These are phyloP conservation scores for Poicephalus gulielmi DNA, from an alignment of 2,113 vertebrate genomes.

Conservation along the genomic window DNA sequence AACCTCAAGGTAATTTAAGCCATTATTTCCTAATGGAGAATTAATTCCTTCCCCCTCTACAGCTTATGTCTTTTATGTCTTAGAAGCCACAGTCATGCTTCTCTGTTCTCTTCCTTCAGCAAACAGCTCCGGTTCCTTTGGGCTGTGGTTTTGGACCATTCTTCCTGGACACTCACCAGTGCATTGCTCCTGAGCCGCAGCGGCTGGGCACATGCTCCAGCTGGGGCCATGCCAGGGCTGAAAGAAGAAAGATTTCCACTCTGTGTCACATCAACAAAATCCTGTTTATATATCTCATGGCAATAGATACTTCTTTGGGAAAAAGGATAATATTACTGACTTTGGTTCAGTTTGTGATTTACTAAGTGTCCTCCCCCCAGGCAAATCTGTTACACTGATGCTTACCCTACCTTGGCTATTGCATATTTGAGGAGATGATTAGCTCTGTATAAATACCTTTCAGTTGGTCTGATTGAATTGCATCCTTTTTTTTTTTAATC, in stretches of 20 bases:
- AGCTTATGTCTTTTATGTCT: not conserved
- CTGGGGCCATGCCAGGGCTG: not conserved
- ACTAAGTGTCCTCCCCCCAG: not conserved
- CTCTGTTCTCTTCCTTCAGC: not conserved
- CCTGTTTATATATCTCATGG: not conserved
- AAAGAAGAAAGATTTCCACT: not conserved
- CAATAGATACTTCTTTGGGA: not conserved
- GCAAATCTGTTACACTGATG: not conserved
- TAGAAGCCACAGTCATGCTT: rapidly evolving
- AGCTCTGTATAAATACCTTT: not conserved
- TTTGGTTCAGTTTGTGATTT: not conserved
- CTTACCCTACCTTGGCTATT: not conserved
- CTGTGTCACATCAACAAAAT: not conserved
- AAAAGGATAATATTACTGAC: not conserved
- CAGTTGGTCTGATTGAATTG: not conserved
- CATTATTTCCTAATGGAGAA: constrained; percentile 13
- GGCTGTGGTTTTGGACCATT: not conserved
- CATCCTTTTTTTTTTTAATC: not conserved
- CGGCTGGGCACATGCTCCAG: not conserved
- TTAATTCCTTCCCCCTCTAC: constrained; percentile 26
- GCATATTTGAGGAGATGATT: not conserved
- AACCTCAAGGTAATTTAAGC: constrained; percentile 11
- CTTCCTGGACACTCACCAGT: not conserved
- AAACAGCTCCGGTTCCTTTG: not conserved
- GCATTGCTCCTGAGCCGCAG: not conserved